Percentiles rank a stretch among this genome's conserved stretches.
These are phyloP conservation scores for Nothura maculosa DNA, from an alignment of 2,797 vertebrate species.

Conservation along the genomic window DNA sequence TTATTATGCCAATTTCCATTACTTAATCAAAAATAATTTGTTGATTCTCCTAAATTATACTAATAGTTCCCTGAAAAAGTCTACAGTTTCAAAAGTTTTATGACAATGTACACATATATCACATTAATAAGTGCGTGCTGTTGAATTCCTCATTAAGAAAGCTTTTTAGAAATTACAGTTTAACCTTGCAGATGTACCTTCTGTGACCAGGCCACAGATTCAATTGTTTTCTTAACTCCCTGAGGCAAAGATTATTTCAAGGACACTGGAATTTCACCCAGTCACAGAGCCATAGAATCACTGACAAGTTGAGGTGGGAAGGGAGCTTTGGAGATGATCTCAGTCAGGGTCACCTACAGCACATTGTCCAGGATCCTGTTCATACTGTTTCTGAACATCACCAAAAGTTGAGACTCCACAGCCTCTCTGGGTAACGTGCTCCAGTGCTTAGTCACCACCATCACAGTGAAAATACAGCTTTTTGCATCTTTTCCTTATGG, in stretches of 20 bases:
- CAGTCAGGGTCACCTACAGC: not conserved
- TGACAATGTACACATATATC: constrained; percentile 26
- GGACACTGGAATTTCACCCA: not conserved
- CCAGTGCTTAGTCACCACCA: too few relatives aligned
- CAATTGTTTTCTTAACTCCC: not conserved
- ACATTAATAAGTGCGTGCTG: constrained; percentile 34
- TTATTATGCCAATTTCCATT: constrained; percentile 70
- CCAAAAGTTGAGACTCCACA: not conserved
- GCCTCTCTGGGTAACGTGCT: not conserved
- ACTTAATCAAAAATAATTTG: constrained; percentile 69
- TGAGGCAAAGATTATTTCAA: not conserved
- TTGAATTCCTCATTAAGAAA: constrained; percentile 16
- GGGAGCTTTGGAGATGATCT: not conserved
- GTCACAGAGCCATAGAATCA: not conserved
- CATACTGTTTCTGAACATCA: not conserved
- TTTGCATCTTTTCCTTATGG: not conserved
- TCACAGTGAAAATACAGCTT: not conserved
- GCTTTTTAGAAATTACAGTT: constrained; percentile 36
- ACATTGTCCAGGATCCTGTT: not conserved
- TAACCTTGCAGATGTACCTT: constrained; percentile 6
- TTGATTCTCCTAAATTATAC: constrained; percentile 58
- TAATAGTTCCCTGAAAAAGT: constrained; percentile 36
- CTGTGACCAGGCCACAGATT: not conserved
- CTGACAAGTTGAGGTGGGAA: not conserved
- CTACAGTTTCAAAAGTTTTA: constrained; percentile 37